Conservation (phyloP, 1,140 invertebrate species). For the Psix sp. region DNA sequence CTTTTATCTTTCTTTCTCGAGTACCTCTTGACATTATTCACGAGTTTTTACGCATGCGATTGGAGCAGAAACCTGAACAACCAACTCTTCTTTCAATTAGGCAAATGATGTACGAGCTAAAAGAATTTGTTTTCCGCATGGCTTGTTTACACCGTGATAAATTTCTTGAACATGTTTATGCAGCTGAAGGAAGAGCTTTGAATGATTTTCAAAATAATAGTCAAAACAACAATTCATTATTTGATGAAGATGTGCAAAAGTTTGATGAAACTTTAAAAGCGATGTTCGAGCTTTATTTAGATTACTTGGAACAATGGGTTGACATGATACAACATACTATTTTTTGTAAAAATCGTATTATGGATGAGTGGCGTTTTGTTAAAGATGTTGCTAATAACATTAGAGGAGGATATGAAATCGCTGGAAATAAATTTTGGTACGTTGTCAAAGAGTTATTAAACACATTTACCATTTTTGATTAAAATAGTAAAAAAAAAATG, state of each 20-base stretch:
- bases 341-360: constrained; percentile 86
- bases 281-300: constrained; percentile 85
- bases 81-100: constrained; percentile 90
- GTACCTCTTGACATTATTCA: constrained; percentile 92
- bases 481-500: not conserved
- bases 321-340: constrained; percentile 82
- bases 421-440: constrained; percentile 83
- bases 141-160: constrained; percentile 86
- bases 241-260: constrained; percentile 81
- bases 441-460: not conserved
- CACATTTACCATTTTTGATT: not conserved
- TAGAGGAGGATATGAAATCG: constrained; percentile 81
- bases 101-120: constrained; percentile 91
- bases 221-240: constrained; percentile 71
- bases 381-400: constrained; percentile 84
- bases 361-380: constrained; percentile 88
- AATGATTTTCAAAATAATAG: constrained; percentile 18
- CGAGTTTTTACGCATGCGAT: constrained; percentile 88
- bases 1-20: constrained; percentile 89
- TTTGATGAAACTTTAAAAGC: constrained; percentile 88
- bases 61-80: constrained; percentile 89
- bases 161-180: constrained; percentile 83
- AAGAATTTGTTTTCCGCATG: constrained; percentile 86
- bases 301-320: constrained; percentile 86
- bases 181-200: constrained; percentile 79